phyloP scores from a whole-genome alignment of 2,888 invertebrate species.

The Dryobotodes eremita region DNA sequence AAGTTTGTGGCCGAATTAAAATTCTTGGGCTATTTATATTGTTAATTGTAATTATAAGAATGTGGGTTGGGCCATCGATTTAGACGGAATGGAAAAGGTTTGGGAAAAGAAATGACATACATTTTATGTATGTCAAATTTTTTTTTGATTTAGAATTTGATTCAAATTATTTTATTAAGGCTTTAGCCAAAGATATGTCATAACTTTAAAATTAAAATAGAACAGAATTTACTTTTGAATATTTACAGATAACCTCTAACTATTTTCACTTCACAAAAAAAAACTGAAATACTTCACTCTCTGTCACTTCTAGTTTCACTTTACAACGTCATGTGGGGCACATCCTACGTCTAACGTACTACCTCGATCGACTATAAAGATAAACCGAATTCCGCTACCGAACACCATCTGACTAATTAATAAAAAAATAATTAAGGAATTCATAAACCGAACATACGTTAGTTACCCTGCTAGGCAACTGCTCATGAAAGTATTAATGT shows the following conservation, averaged over 20 bases:
- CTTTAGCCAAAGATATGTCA: not conserved
- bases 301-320: conserved; percentile 52
- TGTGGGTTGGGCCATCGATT: conserved; percentile 27
- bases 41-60: conserved; percentile 44
- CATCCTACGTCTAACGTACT: conserved; percentile 79
- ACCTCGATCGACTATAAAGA: conserved; percentile 87
- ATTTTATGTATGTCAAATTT: not conserved
- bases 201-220: not conserved
- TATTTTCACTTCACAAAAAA: not conserved
- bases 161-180: not conserved
- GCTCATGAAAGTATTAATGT: conserved; percentile 39
- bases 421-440: conserved; percentile 81
- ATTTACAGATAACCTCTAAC: not conserved
- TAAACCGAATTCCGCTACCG: conserved; percentile 83
- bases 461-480: conserved; percentile 32
- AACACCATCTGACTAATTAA: conserved; percentile 86
- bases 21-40: conserved; percentile 64
- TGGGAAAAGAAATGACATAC: not conserved
- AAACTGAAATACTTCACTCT: not conserved
- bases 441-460: conserved; percentile 66
- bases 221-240: not conserved
- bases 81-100: conserved; percentile 39
- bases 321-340: conserved; percentile 75
- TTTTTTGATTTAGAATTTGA: not conserved
- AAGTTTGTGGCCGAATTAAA: conserved; percentile 74